Base-by-base conservation (phyloP, 2,113 vertebrate species). In the Seriola aureovittata region DNA sequence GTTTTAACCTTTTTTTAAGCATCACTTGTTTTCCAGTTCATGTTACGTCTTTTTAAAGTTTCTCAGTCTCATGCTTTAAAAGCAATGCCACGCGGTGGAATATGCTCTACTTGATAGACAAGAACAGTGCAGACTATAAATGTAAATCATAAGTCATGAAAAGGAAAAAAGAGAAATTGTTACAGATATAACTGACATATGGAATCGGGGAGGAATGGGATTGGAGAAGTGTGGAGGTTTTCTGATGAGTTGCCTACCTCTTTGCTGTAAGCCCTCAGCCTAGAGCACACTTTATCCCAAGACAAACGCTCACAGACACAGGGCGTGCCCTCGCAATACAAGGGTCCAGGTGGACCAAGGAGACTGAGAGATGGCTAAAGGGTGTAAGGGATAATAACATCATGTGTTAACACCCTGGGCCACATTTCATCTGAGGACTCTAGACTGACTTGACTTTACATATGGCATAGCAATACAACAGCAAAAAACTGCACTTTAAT, bases 301-400 rank as follows among this genome's bases (percentile, higher is more conserved):
- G 79, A 94, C 80, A 93, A 93, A 92, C 46, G 80, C 89, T 90
- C 90, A 92, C 66, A 90, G 92, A 89, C 85, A 88, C 82, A 75
- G 85, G 82, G 58, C n/a, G 74, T 81, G 93, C 81, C 77, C 57
- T 40, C 74, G 70, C 75, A 85, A 92, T 82, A 78, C 88, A 83
- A 93, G 66, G 82, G 74, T 94, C 81, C 66, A 74, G 89, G 60
- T 44, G 92, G 86, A 94, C 92, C 92, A 90, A 87, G 91, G 79
- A 90, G 89, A 93, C 73, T 93, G 92, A 94, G 71, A 89, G 92
- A 90, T 67, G 90, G 94, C 94, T 94, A 93, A 88, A 93, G 92
- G 92, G 94, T 93, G 85, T 87, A 93, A 93, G 92, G 91, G 87
- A 94, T 90, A 95, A 93, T 89, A 85, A 92, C 80, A 93, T 87